A percentile compares a stretch with the other conserved stretches of the same genome.
Conservation (phyloP, 2,113 vertebrate species). For the Astur gentilis region DNA sequence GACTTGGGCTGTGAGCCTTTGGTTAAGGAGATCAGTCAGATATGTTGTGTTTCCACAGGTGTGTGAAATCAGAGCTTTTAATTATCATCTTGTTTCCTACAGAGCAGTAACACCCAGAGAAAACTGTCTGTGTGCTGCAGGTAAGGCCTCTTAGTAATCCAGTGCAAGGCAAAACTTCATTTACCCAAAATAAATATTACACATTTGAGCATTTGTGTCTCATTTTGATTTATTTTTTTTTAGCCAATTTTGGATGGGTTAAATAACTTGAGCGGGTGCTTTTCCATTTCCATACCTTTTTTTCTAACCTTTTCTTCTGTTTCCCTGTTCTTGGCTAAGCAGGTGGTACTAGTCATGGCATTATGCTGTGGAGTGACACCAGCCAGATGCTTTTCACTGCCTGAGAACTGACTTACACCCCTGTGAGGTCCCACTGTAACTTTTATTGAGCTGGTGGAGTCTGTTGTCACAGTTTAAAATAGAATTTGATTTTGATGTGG, state of each 20-base stretch:
- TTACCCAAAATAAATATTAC: not conserved
- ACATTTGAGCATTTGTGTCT: not conserved
- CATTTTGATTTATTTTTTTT: not conserved
- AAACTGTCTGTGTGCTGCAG: slow-evolving; percentile 56
- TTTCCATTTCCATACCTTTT: not conserved
- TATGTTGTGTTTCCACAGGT: not conserved
- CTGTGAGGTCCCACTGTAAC: not conserved
- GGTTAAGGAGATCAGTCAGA: not conserved
- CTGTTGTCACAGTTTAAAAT: not conserved
- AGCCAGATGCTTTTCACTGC: not conserved
- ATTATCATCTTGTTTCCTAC: not conserved
- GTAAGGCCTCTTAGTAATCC: slow-evolving; percentile 26
- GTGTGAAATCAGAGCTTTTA: not conserved
- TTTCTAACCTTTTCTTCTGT: not conserved
- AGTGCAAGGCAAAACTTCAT: not conserved
- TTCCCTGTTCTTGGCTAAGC: not conserved
- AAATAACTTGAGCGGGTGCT: not conserved
- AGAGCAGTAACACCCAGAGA: slow-evolving; percentile 30
- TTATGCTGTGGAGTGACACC: not conserved
- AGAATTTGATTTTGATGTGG: not conserved
- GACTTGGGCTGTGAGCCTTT: not conserved
- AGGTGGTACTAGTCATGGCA: rapidly evolving
- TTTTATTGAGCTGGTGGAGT: not conserved
- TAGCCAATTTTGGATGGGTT: not conserved
- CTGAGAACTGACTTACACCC: not conserved